Percentiles rank a stretch among this genome's conserved stretches.
Conservation (phyloP, 2,113 vertebrate genomes). For the Ancistrus triradiatus region DNA sequence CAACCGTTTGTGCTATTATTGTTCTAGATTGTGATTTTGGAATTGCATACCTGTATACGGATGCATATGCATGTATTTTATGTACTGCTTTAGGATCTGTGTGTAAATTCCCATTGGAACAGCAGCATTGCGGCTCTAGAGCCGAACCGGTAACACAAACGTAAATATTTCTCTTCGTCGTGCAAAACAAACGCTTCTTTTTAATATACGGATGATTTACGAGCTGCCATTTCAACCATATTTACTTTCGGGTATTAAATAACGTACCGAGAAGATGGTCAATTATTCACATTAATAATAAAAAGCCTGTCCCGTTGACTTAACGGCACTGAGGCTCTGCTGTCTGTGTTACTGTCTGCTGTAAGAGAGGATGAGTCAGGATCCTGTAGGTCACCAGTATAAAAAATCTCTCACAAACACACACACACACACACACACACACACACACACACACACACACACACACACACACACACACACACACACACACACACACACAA, state of each 20-base stretch:
- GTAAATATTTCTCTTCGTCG: too few relatives aligned
- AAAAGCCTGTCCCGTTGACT: not conserved
- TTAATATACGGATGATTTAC: too few relatives aligned
- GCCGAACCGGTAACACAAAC: too few relatives aligned
- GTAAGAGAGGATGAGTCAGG: conserved; percentile 8
- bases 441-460: not conserved
- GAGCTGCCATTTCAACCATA: not conserved
- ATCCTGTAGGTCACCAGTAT: conserved; percentile 17
- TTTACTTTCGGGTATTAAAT: not conserved
- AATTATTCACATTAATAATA: not conserved
- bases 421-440: not conserved
- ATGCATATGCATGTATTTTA: too few relatives aligned
- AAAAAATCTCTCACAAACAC: not conserved
- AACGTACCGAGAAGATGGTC: not conserved
- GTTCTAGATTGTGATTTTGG: too few relatives aligned
- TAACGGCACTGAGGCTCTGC: not conserved
- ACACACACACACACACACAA: not conserved
- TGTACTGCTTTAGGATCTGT: too few relatives aligned
- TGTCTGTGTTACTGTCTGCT: conserved; percentile 10
- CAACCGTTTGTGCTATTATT: too few relatives aligned
- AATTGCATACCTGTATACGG: too few relatives aligned
- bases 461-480: not conserved
- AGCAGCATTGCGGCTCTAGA: too few relatives aligned
- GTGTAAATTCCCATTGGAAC: too few relatives aligned
- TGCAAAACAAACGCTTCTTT: too few relatives aligned